Base-by-base conservation (phyloP, 1,140 invertebrate genomes). In the Triops longicaudatus region DNA sequence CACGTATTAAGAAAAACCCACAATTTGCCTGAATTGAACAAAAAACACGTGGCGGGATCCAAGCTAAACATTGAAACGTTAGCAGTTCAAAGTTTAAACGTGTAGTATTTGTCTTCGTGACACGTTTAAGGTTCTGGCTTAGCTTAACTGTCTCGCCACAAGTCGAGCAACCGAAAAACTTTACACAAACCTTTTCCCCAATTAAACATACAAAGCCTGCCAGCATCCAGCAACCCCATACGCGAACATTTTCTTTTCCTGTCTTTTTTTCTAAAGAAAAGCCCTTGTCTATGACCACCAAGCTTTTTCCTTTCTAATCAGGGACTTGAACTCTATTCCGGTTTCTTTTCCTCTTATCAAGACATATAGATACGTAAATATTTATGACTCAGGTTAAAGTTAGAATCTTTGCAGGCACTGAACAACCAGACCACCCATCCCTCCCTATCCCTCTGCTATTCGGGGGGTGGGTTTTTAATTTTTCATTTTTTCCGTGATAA, bases 361-460 rank as follows among this genome's bases (percentile, higher is more conserved):
- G 50, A 63, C 50, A 63, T 63, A 63, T 63, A 63, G 50, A 63
- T 63, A 63, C 50, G 50, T 63, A 63, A 63, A 63, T 63, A 63
- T 63, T 63, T 63, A 63, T 63, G 50, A 63, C 50, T 63, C 50
- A 22, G 50, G 9, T 63, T 63, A 63, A 12, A 63, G 22, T 63
- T 63, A 63, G 50, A 63, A 63, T 17, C 22, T 14, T 63, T 63
- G 17, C n/a, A 63, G 50, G 6, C 14, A 17, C 2, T 2, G 3
- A 63, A 63, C 50, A 11, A 63, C 17, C 14, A 63, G 22, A 17
- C 50, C 50, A 17, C 14, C 50, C 14, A 63, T 63, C 50, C 22
- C 17, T 17, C 22, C 22, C 50, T 17, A 5, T 14, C 44, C 22
- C 22, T 63, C 31, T 37, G 31, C 31, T 37, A 4, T 37, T 37